A percentile compares a stretch with the other conserved stretches of the same genome.
These are phyloP conservation scores for Leuciscus waleckii DNA, from an alignment of 2,797 vertebrate genomes.

Conservation along the genomic window DNA sequence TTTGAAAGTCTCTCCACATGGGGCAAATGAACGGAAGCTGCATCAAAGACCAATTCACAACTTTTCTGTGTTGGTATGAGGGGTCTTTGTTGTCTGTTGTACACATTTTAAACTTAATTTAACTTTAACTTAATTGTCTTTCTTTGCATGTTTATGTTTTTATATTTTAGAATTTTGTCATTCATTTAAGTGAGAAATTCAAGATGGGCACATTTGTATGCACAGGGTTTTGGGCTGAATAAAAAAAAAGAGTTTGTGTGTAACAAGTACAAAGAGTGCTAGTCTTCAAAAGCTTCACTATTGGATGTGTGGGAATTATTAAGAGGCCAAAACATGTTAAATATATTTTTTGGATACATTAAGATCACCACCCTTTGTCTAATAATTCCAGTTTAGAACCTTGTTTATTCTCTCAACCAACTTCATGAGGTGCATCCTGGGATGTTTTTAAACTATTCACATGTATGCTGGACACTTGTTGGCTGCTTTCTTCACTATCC, in stretches of 20 bases:
- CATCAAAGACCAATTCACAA: conserved; percentile 11
- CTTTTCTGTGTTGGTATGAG: neutral
- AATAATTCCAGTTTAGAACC: neutral
- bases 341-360: neutral
- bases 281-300: neutral
- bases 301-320: neutral
- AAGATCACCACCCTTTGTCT: neutral
- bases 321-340: neutral
- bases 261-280: neutral
- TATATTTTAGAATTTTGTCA: neutral
- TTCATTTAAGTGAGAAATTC: neutral
- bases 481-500: neutral
- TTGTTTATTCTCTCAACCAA: neutral
- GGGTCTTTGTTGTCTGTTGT: neutral
- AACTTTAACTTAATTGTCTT: neutral
- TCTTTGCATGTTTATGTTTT: neutral
- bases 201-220: neutral
- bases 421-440: neutral
- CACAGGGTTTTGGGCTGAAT: neutral
- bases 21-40: conserved; percentile 35
- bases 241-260: neutral
- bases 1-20: conserved; percentile 62
- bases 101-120: neutral
- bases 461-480: neutral
- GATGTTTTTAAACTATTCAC: neutral